Evolutionary conservation across 1,140 invertebrate species (phyloP).

Genomic region (Oppia nitens): DNA sequence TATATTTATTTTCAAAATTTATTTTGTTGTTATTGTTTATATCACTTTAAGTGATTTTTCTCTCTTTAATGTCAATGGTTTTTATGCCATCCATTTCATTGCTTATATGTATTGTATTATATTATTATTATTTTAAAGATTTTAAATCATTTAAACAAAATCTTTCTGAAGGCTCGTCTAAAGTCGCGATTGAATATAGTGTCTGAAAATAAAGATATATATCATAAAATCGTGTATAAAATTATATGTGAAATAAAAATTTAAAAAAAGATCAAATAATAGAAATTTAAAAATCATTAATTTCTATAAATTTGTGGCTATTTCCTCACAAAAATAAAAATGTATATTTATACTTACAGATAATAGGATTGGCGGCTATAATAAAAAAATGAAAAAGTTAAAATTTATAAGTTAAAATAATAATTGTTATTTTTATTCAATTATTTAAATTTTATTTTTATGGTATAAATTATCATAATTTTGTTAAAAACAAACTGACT

Average conservation of each 20-base stretch:
- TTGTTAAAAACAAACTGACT: no score
- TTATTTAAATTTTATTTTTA: no score
- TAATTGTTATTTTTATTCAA: no score
- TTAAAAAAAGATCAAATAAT: neutral
- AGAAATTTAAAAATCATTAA: neutral
- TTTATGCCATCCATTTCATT: no score
- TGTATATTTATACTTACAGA: constrained; percentile 13
- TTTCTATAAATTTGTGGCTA: neutral
- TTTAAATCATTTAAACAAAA: constrained; percentile 59
- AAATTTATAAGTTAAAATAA: no score
- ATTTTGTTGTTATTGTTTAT: no score
- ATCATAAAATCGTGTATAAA: neutral
- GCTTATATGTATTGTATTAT: no score
- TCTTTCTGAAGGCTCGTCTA: constrained; percentile 78
- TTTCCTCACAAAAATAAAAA: neutral
- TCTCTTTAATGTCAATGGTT: no score
- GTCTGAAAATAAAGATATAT: constrained; percentile 54
- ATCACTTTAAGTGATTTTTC: no score
- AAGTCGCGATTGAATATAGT: constrained; percentile 99
- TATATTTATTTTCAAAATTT: no score
- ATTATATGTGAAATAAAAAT: neutral
- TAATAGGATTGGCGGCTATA: constrained; percentile 14
- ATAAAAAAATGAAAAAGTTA: neutral
- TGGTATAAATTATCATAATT: no score
- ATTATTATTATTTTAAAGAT: no score